Evolutionary conservation across 2,888 invertebrate genomes (phyloP), one percentile per base, ranked within the genome.

Genomic region (Sicus ferrugineus): DNA sequence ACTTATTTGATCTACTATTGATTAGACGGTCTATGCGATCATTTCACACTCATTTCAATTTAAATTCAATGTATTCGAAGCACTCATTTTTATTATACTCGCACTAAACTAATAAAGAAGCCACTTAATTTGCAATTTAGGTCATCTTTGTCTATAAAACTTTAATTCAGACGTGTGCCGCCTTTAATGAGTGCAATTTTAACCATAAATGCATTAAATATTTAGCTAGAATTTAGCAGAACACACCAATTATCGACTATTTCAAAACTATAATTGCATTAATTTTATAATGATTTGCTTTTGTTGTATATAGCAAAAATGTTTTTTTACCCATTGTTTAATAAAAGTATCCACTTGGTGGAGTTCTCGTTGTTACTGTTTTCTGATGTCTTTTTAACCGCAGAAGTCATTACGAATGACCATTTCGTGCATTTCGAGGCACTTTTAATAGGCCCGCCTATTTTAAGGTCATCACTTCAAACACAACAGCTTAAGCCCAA

Each of bases 291-390:
- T 34, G 9, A 34, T 34, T 34, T 34, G 11, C 50, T 3, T 52
- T 52, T 52, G 23, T 21, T n/a, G 21, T 52, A 14, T 50, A 2
- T 50, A n/a, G 9, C n/a, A 3, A 11, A n/a, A 0, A 11, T 50
- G 4, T 26, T 59, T 59, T 31, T 38, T 68, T 68, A 68, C 68
- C 54, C 68, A 68, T 68, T 62, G 62, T 63, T 30, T 4, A 54
- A 4, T 28, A 14, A 28, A 54, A 26, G 16, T 14, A 54, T 28
- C 54, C 54, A 6, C 42, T 46, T 19, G 19, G 4, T 42, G 54
- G 21, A 21, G 31, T 42, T 38, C 7, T n/a, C 9, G 9, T 38
- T 61, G 7, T 61, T 38, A 23, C 9, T 38, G 1, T 34, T 7
- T 38, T 61, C 28, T 38, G 38, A 3, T 54, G 9, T 52, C 7